Evolutionary conservation across 2,113 vertebrate genomes (phyloP), one percentile per base, ranked within the genome.

Genomic region (Emydocephalus ijimae): DNA sequence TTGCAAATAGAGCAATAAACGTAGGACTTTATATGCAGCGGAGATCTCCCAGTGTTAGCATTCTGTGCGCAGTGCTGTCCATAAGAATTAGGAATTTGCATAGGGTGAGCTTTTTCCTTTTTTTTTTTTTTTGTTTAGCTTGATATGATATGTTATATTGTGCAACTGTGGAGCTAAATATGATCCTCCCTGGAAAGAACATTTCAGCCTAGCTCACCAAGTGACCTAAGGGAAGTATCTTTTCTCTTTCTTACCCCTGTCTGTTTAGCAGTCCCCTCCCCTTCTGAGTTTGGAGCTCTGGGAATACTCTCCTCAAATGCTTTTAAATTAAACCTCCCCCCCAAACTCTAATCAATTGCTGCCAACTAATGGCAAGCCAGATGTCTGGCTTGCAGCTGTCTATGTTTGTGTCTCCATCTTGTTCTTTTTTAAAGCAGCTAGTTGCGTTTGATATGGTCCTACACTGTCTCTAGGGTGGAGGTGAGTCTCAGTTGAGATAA

Each of bases 251-350:
- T 48, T 74, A 9, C 29, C 29, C 64, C 34, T 39, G n/a, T 29
- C 90, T n/a, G 24, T 3, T 45, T 85, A 74, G 7, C 18, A 57
- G 24, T 34, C 39, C 23, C 61, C 74, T 20, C 74, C 54, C 24
- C 39, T 85, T 57, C 39, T 43, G 43, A 91, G 88, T 92, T 93
- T 92, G 95, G 95, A 93, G 91, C 92, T 87, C 69, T 0, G 93
- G 94, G 96, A 95, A 96, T 95, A 93, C 92, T 94, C 24, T 92
- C 74, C 88, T 11, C 86, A 2, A 94, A 95, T 89, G 95, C 96
- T 97, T 96, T 96, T 94, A 95, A 96, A 96, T 97, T 95, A 94
- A 96, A 95, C 95, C 95, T 94, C 94, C 93, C 90, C 23, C 21
- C 21, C 20, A 7, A 96, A 95, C 93, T 94, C 91, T 92, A 95